These are phyloP conservation scores for Galleria mellonella DNA, from an alignment of 1,140 invertebrate species.

Conservation along the genomic window DNA sequence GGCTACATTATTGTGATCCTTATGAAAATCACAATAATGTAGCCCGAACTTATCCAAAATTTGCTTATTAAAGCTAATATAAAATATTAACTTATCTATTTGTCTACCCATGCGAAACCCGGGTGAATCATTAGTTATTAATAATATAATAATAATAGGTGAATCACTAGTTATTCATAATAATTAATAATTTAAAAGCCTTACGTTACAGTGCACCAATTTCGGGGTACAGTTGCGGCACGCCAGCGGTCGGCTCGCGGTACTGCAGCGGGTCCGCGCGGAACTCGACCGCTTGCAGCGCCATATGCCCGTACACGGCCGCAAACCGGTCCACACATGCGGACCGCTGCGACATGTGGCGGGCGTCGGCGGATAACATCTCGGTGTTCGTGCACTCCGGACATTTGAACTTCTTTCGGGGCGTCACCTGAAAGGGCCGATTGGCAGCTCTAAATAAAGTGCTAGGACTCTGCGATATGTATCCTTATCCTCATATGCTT, in stretches of 20 bases:
- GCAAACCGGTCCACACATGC: constrained; percentile 94
- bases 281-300: constrained; percentile 92
- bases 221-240: constrained; percentile 86
- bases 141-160: too few relatives aligned
- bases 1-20: too few relatives aligned
- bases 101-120: too few relatives aligned
- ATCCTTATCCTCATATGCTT: too few relatives aligned
- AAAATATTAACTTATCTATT: too few relatives aligned
- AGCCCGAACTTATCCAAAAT: too few relatives aligned
- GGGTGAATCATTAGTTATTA: too few relatives aligned
- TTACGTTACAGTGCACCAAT: constrained; percentile 87
- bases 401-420: constrained; percentile 98
- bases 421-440: constrained; percentile 84
- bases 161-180: too few relatives aligned
- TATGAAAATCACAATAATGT: too few relatives aligned
- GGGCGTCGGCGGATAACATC: constrained; percentile 93
- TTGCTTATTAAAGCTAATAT: too few relatives aligned
- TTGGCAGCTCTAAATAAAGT: neutral
- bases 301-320: constrained; percentile 90
- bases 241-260: constrained; percentile 76
- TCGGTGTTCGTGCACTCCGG: constrained; percentile 95
- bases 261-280: constrained; percentile 96
- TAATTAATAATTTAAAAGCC: too few relatives aligned
- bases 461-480: too few relatives aligned
- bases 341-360: constrained; percentile 95